Percentiles rank a stretch among this genome's conserved stretches.
Evolutionary conservation across 2,797 vertebrate genomes (phyloP).

Genomic region (Monodelphis domestica): DNA sequence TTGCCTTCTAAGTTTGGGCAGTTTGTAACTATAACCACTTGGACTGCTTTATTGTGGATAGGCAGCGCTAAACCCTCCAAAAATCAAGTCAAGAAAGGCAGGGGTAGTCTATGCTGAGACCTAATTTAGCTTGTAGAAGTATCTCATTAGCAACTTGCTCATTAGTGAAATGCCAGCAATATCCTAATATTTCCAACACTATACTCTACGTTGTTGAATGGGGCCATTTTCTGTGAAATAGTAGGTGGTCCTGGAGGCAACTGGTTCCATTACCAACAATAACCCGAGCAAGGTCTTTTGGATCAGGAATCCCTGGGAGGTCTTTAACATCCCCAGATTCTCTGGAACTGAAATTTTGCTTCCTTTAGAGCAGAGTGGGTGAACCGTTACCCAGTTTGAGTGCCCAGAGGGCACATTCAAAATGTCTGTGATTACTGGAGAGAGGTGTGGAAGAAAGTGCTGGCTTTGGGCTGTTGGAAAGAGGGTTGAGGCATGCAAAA

Average conservation of each 20-base stretch:
- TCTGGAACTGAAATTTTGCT: background rate
- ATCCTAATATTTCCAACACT: background rate
- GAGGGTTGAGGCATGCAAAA: too few species aligned
- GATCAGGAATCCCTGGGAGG: background rate
- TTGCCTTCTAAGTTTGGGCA: background rate
- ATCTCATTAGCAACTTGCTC: background rate
- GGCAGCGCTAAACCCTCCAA: background rate
- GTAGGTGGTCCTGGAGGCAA: background rate
- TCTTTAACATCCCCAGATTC: background rate
- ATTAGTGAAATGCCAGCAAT: background rate
- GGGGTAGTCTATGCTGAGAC: background rate
- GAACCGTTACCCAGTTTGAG: too few species aligned
- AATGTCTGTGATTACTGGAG: too few species aligned
- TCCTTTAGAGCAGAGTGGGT: too few species aligned
- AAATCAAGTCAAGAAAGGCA: background rate
- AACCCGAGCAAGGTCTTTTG: background rate
- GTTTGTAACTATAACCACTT: background rate
- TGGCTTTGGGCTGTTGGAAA: too few species aligned
- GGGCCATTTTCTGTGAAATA: background rate
- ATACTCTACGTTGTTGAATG: background rate
- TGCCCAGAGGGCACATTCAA: too few species aligned
- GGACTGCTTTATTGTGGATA: background rate
- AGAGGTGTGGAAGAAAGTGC: too few species aligned
- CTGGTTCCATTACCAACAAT: background rate
- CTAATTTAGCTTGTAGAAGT: background rate